These are phyloP conservation scores for Lasioglossum malachurum DNA, from an alignment of 2,888 invertebrate species.

Conservation along the genomic window DNA sequence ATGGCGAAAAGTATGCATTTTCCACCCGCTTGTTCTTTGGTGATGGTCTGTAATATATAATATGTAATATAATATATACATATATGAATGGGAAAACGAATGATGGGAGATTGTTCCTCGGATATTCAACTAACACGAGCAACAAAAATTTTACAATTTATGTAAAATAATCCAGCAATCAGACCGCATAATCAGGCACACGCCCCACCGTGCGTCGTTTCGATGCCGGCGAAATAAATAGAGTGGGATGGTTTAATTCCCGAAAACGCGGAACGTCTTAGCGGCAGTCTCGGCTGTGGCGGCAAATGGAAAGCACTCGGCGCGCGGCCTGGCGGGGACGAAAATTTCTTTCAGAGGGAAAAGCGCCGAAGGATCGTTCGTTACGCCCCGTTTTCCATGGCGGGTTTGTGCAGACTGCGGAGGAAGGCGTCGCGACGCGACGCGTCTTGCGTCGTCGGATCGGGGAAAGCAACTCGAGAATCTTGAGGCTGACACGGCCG, in stretches of 20 bases:
- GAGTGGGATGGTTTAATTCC: conserved; percentile 30
- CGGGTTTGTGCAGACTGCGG: not conserved
- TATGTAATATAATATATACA: too few species aligned
- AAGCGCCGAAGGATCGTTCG: conserved; percentile 38
- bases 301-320: conserved; percentile 35
- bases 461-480: conserved; percentile 47
- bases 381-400: conserved; percentile 57
- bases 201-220: not conserved
- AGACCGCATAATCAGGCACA: too few species aligned
- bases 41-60: too few species aligned
- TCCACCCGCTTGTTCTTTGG: too few species aligned
- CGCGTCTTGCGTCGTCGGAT: conserved; percentile 18
- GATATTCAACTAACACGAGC: too few species aligned
- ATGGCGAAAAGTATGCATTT: too few species aligned
- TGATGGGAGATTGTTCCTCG: too few species aligned
- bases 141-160: too few species aligned
- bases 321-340: conserved; percentile 26
- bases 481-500: conserved; percentile 37
- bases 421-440: conserved; percentile 28
- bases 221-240: not conserved
- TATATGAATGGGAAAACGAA: too few species aligned
- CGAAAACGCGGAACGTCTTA: conserved; percentile 15
- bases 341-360: conserved; percentile 46
- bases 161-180: too few species aligned
- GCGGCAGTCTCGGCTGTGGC: conserved; percentile 12